Evolutionary conservation across 2,888 invertebrate species (phyloP).

Genomic region (Lamproptera curius): DNA sequence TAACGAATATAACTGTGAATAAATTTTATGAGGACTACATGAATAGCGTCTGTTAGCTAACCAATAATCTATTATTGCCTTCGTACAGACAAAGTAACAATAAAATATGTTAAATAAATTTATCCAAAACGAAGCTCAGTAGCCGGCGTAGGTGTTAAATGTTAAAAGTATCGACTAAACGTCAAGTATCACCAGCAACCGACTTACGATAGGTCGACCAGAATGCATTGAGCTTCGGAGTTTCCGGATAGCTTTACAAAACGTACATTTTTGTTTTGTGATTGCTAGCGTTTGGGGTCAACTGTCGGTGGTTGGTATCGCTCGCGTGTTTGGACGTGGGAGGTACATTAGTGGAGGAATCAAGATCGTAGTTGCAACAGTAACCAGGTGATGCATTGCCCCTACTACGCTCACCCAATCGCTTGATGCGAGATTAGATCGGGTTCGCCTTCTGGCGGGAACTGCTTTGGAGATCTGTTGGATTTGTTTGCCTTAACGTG

Average conservation of each 20-base stretch:
- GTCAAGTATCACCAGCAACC: conserved; percentile 51
- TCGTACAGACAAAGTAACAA: conserved; percentile 11
- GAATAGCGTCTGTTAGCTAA: conserved; percentile 13
- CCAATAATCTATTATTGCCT: conserved; percentile 14
- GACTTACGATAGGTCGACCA: conserved; percentile 43
- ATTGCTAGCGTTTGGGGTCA: conserved; percentile 39
- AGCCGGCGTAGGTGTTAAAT: conserved; percentile 62
- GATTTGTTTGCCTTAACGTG: conserved; percentile 46
- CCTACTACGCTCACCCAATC: conserved; percentile 58
- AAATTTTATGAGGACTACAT: not conserved
- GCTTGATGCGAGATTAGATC: conserved; percentile 64
- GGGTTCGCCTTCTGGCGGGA: conserved; percentile 57
- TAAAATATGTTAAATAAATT: conserved; percentile 30
- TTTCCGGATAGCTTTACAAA: conserved; percentile 25
- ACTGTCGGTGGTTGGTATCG: conserved; percentile 42
- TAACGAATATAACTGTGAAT: conserved; percentile 2
- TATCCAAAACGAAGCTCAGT: conserved; percentile 45
- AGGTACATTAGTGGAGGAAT: conserved; percentile 68
- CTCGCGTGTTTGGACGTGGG: conserved; percentile 61
- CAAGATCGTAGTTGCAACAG: conserved; percentile 71
- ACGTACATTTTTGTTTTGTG: conserved; percentile 20
- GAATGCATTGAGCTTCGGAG: conserved; percentile 32
- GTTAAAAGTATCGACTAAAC: conserved; percentile 50
- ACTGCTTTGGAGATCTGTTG: conserved; percentile 46
- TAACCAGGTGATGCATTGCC: conserved; percentile 74